These are phyloP conservation scores for Lasioglossum figueresi DNA, from an alignment of 2,888 invertebrate species.

Conservation along the genomic window DNA sequence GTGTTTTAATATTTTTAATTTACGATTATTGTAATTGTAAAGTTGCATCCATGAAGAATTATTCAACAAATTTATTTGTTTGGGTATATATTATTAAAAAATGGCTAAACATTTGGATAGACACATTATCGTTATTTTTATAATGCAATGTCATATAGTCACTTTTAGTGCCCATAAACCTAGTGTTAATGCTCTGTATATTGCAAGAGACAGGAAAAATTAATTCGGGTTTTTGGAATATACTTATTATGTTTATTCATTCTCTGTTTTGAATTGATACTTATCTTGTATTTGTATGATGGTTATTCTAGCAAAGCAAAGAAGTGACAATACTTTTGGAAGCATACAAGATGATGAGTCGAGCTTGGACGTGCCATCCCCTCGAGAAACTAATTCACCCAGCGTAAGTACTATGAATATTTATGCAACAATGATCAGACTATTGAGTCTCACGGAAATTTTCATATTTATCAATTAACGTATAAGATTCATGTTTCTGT, in stretches of 20 bases:
- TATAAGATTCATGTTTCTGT: neutral
- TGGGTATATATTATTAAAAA: neutral
- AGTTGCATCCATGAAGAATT: neutral
- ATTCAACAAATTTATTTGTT: neutral
- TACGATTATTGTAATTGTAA: too few species aligned
- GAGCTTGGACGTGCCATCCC: constrained; percentile 88
- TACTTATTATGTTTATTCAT: neutral
- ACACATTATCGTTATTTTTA: neutral
- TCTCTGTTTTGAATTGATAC: constrained; percentile 10
- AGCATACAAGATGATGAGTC: constrained; percentile 88
- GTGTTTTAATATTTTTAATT: too few species aligned
- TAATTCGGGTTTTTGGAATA: neutral
- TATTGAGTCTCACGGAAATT: neutral
- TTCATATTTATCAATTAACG: neutral
- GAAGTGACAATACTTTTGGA: constrained; percentile 83
- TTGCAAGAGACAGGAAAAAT: neutral
- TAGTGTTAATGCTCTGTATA: constrained; percentile 15
- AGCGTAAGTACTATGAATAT: constrained; percentile 83
- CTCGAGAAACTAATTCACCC: constrained; percentile 88
- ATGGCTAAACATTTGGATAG: neutral
- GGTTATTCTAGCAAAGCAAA: constrained; percentile 80
- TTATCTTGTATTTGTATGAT: constrained; percentile 44
- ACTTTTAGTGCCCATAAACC: neutral
- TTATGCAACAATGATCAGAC: neutral
- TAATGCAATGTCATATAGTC: neutral